Percentiles rank a stretch among this genome's conserved stretches.
These are phyloP conservation scores for Eucriotettix oculatus DNA, from an alignment of 2,888 invertebrate species.

Conservation along the genomic window DNA sequence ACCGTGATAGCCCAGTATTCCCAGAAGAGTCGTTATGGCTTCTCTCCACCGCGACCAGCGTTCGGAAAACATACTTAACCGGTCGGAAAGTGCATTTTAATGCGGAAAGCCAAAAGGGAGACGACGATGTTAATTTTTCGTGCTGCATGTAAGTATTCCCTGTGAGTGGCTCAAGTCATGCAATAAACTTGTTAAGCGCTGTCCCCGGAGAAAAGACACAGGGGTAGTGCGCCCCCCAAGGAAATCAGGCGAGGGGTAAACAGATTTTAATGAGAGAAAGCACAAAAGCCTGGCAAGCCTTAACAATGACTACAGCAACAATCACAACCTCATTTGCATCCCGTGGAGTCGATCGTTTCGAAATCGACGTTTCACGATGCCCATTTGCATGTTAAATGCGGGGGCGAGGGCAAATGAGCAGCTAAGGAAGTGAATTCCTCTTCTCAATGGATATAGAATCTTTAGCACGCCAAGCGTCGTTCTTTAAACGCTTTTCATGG, in stretches of 20 bases:
- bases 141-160: background rate
- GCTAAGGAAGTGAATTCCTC: too few relatives aligned
- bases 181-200: constrained; percentile 15
- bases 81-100: too few relatives aligned
- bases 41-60: too few relatives aligned
- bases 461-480: too few relatives aligned
- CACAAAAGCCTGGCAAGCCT: background rate
- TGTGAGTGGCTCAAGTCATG: constrained; percentile 13
- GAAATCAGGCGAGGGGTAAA: constrained; percentile 14
- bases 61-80: too few relatives aligned
- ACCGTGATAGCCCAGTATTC: too few relatives aligned
- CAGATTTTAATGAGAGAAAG: constrained; percentile 14
- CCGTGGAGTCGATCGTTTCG: background rate
- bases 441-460: too few relatives aligned
- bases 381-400: background rate
- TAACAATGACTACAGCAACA: background rate
- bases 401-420: too few relatives aligned
- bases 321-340: constrained; percentile 1
- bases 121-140: constrained; percentile 1
- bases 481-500: too few relatives aligned
- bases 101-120: background rate
- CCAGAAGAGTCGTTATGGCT: too few relatives aligned
- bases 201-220: constrained; percentile 8
- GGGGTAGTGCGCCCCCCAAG: constrained; percentile 8
- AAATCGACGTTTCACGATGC: background rate